Evolutionary conservation across 2,888 invertebrate genomes (phyloP).

Genomic region (Lissonota sp.): DNA sequence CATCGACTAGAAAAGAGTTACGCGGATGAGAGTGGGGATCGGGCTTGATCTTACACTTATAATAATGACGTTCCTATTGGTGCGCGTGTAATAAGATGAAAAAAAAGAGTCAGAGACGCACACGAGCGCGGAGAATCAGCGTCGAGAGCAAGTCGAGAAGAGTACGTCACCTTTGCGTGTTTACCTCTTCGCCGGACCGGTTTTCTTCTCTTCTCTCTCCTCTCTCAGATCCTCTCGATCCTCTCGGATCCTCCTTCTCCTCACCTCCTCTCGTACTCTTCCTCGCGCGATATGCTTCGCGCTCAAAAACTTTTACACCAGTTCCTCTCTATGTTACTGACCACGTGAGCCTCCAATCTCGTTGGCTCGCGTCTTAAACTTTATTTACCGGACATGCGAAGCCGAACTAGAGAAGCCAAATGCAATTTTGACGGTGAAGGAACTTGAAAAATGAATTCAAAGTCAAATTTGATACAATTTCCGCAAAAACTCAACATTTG

Average conservation of each 20-base stretch:
- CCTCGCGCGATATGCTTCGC: slow-evolving; percentile 18
- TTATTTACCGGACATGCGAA: too few relatives aligned
- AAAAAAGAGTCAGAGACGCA: background rate
- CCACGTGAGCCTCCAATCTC: slow-evolving; percentile 54
- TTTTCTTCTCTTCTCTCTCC: slow-evolving; percentile 62
- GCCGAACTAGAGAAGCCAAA: too few relatives aligned
- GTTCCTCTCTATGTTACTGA: slow-evolving; percentile 33
- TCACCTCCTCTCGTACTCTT: slow-evolving; percentile 17
- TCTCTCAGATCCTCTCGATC: slow-evolving; percentile 24
- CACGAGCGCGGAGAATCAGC: slow-evolving; percentile 58
- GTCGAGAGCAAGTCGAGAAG: slow-evolving; percentile 59
- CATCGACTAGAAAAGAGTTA: slow-evolving; percentile 23
- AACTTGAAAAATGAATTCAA: too few relatives aligned
- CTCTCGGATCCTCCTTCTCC: slow-evolving; percentile 24
- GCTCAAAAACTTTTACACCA: slow-evolving; percentile 39
- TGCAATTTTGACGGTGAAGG: too few relatives aligned
- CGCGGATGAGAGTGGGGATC: background rate
- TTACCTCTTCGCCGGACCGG: slow-evolving; percentile 81
- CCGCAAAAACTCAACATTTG: too few relatives aligned
- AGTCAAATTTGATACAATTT: too few relatives aligned
- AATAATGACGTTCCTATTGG: background rate
- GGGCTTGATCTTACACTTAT: background rate
- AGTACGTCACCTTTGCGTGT: slow-evolving; percentile 82
- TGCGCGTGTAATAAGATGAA: background rate
- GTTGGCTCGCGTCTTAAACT: slow-evolving; percentile 1